A percentile compares a stretch with the other conserved stretches of the same genome.
Evolutionary conservation across 2,797 vertebrate species (phyloP).

Genomic region (Bovichtus diacanthus): DNA sequence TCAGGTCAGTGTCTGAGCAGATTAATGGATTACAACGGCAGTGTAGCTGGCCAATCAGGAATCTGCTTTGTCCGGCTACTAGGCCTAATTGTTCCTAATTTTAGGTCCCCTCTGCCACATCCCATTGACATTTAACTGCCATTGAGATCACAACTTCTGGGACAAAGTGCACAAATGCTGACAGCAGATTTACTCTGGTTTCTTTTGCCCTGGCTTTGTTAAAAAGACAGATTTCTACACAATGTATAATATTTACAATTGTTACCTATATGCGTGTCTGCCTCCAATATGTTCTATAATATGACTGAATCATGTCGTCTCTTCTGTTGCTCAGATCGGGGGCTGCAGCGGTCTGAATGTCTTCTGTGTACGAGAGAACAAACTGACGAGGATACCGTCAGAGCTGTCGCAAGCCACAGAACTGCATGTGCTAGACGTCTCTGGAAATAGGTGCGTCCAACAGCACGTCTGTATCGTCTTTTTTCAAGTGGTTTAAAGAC

Average conservation of each 20-base stretch:
- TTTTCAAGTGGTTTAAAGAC: background rate
- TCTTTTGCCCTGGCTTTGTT: constrained; percentile 4
- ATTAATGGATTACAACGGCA: constrained; percentile 64
- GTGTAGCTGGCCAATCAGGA: constrained; percentile 49
- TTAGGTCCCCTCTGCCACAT: constrained; percentile 60
- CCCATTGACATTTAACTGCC: constrained; percentile 57
- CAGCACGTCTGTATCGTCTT: background rate
- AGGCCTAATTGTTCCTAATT: constrained; percentile 76
- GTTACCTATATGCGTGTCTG: too few species aligned
- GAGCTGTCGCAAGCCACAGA: constrained; percentile 95
- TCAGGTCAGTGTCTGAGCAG: constrained; percentile 38
- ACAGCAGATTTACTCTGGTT: constrained; percentile 14
- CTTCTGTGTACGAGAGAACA: constrained; percentile 95
- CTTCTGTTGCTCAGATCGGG: constrained; percentile 88
- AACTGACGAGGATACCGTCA: constrained; percentile 90
- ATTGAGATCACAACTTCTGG: constrained; percentile 43
- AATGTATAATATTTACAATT: too few species aligned
- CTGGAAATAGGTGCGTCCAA: constrained; percentile 91
- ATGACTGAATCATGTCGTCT: constrained; percentile 33
- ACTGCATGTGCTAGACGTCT: constrained; percentile 96
- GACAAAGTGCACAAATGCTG: constrained; percentile 41
- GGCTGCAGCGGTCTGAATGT: constrained; percentile 95
- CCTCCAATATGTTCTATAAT: too few species aligned
- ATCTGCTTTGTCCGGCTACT: constrained; percentile 52
- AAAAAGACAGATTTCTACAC: background rate